Percentiles rank a stretch among this genome's conserved stretches.
Conservation (phyloP, 2,888 invertebrate species). For the Clunio marinus region DNA sequence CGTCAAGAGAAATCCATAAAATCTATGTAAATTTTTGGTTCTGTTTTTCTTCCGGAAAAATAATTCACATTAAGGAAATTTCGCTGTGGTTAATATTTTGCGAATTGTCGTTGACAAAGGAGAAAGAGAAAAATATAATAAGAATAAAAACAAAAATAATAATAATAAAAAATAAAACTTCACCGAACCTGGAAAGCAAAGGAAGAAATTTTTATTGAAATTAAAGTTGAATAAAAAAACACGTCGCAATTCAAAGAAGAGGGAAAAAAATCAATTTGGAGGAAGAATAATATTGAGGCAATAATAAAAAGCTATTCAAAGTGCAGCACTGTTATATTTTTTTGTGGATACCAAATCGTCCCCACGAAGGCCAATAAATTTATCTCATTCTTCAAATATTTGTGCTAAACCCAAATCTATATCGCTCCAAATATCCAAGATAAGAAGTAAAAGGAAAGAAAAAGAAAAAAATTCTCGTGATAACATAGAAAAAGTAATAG, state of each 20-base stretch:
- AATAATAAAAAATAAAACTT: constrained; percentile 23
- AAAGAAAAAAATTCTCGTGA: constrained; percentile 13
- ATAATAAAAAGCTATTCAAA: constrained; percentile 23
- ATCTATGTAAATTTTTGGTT: constrained; percentile 1
- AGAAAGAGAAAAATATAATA: too few relatives aligned
- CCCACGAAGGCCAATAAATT: background rate
- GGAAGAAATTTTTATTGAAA: too few relatives aligned
- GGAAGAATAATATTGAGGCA: constrained; percentile 25
- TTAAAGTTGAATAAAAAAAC: constrained; percentile 22
- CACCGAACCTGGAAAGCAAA: background rate
- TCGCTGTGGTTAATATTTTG: background rate
- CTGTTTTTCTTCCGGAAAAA: too few relatives aligned
- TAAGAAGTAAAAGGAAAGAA: background rate
- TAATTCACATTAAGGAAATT: background rate
- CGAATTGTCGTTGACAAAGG: too few relatives aligned
- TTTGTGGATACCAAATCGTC: background rate
- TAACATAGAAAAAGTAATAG: background rate
- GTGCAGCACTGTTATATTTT: constrained; percentile 17
- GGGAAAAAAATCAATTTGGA: constrained; percentile 32
- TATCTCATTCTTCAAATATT: constrained; percentile 18
- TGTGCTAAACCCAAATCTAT: background rate
- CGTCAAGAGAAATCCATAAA: background rate
- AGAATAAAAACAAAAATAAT: too few relatives aligned
- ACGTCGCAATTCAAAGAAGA: constrained; percentile 17
- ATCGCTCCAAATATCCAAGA: background rate